These are phyloP conservation scores for Seriola aureovittata DNA, from an alignment of 2,113 vertebrate species.

Conservation along the genomic window DNA sequence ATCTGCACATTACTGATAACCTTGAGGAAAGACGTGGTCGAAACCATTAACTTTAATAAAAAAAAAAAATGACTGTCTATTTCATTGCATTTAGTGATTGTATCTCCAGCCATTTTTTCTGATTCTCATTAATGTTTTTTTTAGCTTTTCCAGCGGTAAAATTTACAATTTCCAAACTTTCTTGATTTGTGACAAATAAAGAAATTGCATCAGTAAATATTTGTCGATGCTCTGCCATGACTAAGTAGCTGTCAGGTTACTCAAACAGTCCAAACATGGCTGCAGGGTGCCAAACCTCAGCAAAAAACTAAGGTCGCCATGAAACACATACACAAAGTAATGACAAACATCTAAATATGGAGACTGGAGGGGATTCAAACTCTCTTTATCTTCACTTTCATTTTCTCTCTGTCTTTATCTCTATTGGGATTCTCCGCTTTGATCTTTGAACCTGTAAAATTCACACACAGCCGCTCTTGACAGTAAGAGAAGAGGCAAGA, in stretches of 20 bases:
- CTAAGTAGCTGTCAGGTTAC: conserved; percentile 45
- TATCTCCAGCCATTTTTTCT: not conserved
- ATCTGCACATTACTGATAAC: conserved; percentile 67
- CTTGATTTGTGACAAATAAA: conserved; percentile 6
- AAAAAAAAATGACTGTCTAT: not conserved
- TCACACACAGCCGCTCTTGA: conserved; percentile 70
- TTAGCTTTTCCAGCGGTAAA: not conserved
- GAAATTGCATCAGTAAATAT: conserved; percentile 32
- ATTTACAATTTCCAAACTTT: conserved; percentile 5
- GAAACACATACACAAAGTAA: conserved; percentile 70
- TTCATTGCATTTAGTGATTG: conserved; percentile 13
- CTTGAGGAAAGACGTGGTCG: conserved; percentile 55
- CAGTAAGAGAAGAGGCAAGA: conserved; percentile 70
- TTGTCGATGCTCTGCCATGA: conserved; percentile 36
- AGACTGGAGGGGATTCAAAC: conserved; percentile 69
- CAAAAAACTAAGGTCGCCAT: conserved; percentile 42
- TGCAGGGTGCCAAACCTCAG: conserved; percentile 40
- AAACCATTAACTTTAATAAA: conserved; percentile 65
- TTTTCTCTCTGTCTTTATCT: conserved; percentile 68
- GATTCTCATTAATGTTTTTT: conserved; percentile 25
- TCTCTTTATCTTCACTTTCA: conserved; percentile 67
- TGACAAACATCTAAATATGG: conserved; percentile 74
- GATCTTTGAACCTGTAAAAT: conserved; percentile 78
- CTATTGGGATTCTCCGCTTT: conserved; percentile 66
- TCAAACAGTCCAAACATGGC: conserved; percentile 58